Evolutionary conservation across 2,888 invertebrate species (phyloP).

Genomic region (Xestia sexstrigata): DNA sequence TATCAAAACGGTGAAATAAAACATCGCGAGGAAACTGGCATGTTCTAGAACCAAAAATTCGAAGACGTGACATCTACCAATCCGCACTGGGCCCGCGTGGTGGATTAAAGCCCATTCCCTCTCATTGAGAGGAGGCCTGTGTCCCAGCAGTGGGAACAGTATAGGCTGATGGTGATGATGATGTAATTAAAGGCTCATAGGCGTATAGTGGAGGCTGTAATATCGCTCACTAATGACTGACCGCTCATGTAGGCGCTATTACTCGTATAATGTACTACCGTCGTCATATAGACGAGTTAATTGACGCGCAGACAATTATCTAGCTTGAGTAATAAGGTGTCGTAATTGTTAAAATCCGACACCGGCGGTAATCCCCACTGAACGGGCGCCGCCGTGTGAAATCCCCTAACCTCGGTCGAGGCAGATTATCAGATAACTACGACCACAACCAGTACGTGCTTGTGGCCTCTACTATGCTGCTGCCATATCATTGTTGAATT

Average conservation of each 20-base stretch:
- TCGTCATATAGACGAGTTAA: slow-evolving; percentile 14
- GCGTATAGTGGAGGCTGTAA: not conserved
- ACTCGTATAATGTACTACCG: not conserved
- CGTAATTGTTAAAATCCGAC: slow-evolving; percentile 31
- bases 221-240: slow-evolving; percentile 11
- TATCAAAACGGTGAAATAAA: no score
- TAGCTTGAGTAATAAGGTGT: slow-evolving; percentile 16
- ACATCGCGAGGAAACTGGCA: no score
- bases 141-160: no score
- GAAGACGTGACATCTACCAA: no score
- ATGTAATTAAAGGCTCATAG: not conserved
- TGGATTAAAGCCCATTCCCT: no score
- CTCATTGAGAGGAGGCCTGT: no score
- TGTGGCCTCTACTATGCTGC: slow-evolving; percentile 1
- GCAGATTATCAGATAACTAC: slow-evolving; percentile 35
- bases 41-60: no score
- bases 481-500: slow-evolving; percentile 13
- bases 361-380: not conserved
- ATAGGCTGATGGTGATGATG: no score
- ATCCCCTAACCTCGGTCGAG: slow-evolving; percentile 9
- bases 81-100: no score
- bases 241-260: not conserved
- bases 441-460: slow-evolving; percentile 12
- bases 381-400: slow-evolving; percentile 2
- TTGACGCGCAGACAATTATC: slow-evolving; percentile 8